Evolutionary conservation across 2,797 vertebrate species (phyloP), one percentile per base, ranked within the genome.

Genomic region (Acanthis flammea): DNA sequence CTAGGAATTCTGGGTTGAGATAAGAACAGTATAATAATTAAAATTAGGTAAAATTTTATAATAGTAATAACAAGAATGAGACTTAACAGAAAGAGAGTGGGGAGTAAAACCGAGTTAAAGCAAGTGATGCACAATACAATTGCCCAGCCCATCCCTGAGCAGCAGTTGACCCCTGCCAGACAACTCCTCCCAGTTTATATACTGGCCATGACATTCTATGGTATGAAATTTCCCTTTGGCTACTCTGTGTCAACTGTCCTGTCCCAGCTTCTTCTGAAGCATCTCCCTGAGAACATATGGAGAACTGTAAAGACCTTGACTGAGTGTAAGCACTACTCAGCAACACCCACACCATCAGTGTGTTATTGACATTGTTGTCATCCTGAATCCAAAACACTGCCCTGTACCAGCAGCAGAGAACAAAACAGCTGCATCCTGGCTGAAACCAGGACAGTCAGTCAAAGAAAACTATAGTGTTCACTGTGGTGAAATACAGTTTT

Each of bases 331-430:
- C 44, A 4, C 30, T 47, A 2, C 9, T 33, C 39, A 63, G 39
- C 6, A 54, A 4, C 31, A 42, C 21, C 39, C 27, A 21, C 48
- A 63, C 24, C 50, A 63, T 45, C 44, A 6, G 21, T 39, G 25
- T 63, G 24, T 45, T 71, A 22, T 6, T 27, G 53, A n/a, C 19
- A 2, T 51, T 45, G 10, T n/a, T 53, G 45, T 65, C 33, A 31
- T 75, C n/a, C 31, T 1, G 0, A 70, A 53, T 28, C 39, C 41
- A 45, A 41, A 70, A 14, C 1, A 1, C 39, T n/a, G 33, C 31
- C 11, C 39, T 86, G 57, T 51, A 58, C 39, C 57, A 58, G 22
- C 63, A 58, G 6, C 23, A 51, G 70, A 37, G 55, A 63, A 41
- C 28, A 37, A 81, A 58, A 11, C 7, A 31, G 22, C 21, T 50